Percentiles rank a stretch among this genome's conserved stretches.
Conservation (phyloP, 2,113 vertebrate species). For the Zingel zingel region DNA sequence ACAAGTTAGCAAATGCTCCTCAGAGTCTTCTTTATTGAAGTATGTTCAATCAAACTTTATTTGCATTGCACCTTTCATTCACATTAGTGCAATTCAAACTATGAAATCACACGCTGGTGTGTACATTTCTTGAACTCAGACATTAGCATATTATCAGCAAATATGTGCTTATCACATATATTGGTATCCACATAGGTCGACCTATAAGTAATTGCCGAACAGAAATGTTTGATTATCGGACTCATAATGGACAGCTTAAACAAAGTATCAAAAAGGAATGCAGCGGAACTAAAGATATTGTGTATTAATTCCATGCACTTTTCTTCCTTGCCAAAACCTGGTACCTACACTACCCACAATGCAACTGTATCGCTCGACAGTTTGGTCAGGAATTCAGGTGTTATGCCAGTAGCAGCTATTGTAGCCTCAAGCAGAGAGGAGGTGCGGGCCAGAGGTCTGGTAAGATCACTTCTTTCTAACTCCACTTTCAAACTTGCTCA, state of each 20-base stretch:
- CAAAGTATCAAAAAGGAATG: not conserved
- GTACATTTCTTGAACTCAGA: too few relatives aligned
- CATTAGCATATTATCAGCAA: too few relatives aligned
- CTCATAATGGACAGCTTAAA: not conserved
- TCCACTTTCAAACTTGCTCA: not conserved
- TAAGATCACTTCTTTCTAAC: not conserved
- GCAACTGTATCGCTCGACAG: not conserved
- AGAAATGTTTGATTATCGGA: not conserved
- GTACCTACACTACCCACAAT: not conserved
- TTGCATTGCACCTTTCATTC: not conserved
- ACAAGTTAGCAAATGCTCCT: not conserved
- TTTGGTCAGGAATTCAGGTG: not conserved
- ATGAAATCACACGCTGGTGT: not conserved
- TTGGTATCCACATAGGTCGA: too few relatives aligned
- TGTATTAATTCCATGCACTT: not conserved
- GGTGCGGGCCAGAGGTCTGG: not conserved
- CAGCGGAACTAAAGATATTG: not conserved
- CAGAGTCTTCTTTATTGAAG: not conserved
- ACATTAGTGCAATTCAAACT: not conserved
- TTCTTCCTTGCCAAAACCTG: not conserved
- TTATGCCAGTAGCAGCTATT: not conserved
- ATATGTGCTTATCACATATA: too few relatives aligned
- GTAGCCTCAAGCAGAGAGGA: not conserved
- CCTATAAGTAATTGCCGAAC: not conserved
- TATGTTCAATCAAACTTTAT: not conserved